Conservation (phyloP, 2,888 invertebrate genomes). For the Diabrotica balteata region DNA sequence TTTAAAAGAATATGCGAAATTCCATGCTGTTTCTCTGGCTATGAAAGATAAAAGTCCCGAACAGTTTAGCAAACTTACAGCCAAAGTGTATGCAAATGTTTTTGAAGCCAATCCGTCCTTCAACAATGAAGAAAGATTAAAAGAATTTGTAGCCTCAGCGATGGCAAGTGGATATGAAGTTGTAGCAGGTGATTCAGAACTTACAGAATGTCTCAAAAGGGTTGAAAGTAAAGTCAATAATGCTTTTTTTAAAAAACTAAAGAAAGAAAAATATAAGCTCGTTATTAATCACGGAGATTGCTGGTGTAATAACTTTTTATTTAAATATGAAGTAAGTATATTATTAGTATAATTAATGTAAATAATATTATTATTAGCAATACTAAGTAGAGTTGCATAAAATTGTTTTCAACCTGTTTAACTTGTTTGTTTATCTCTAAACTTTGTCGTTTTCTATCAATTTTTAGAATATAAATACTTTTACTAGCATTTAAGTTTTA, state of each 20-base stretch:
- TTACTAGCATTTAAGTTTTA: too few relatives aligned
- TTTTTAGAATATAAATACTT: too few relatives aligned
- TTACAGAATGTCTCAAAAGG: slow-evolving; percentile 9
- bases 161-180: slow-evolving; percentile 21
- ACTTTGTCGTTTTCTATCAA: too few relatives aligned
- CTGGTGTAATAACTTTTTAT: slow-evolving; percentile 49
- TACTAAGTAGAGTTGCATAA: too few relatives aligned
- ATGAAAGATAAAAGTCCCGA: slow-evolving; percentile 46
- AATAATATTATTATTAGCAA: too few relatives aligned
- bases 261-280: slow-evolving; percentile 3
- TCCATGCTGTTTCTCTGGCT: slow-evolving; percentile 51
- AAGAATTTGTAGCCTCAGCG: background rate
- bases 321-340: slow-evolving; percentile 39
- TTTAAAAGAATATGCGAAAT: slow-evolving; percentile 48
- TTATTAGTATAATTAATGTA: too few relatives aligned
- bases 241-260: background rate
- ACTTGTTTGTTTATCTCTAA: too few relatives aligned
- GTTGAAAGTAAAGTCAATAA: background rate
- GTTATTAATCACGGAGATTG: slow-evolving; percentile 46
- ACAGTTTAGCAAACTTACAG: slow-evolving; percentile 34
- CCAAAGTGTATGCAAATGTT: slow-evolving; percentile 10
- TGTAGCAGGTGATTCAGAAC: slow-evolving; percentile 8
- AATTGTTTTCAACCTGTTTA: too few relatives aligned
- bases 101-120: slow-evolving; percentile 1
- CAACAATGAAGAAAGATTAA: background rate